A percentile compares a stretch with the other conserved stretches of the same genome.
Conservation (phyloP, 2,797 vertebrate genomes). For the Hydrocynus forskahlii region DNA sequence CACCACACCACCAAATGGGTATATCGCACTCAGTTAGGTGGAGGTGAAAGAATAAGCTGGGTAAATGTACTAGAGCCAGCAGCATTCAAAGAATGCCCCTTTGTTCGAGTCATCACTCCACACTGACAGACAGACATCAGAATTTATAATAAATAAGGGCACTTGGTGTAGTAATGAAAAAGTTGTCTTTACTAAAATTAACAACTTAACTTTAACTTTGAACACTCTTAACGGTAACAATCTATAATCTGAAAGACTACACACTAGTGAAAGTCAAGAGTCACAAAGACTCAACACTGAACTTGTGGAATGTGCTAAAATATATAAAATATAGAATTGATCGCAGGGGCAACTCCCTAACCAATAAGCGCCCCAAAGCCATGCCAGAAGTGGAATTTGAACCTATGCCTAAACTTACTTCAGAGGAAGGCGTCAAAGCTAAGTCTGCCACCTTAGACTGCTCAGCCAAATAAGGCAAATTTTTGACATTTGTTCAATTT, state of each 20-base stretch:
- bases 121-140: background rate
- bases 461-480: background rate
- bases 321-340: background rate
- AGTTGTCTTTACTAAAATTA: background rate
- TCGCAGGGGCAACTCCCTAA: no score
- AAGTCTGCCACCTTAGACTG: no score
- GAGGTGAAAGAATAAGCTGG: slow-evolving; percentile 40
- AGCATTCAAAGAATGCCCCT: background rate
- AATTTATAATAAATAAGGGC: background rate
- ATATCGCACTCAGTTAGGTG: background rate
- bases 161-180: background rate
- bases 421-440: no score
- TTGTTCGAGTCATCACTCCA: background rate
- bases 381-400: no score
- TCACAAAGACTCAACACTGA: background rate
- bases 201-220: background rate
- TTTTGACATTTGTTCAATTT: background rate
- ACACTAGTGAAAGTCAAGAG: slow-evolving; percentile 17
- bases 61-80: background rate
- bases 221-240: background rate
- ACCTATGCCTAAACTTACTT: no score
- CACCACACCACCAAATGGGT: background rate
- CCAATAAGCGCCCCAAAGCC: no score
- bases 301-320: background rate
- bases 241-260: background rate